Evolutionary conservation across 2,797 vertebrate genomes (phyloP).

Genomic region (Malacoctenus gilli): DNA sequence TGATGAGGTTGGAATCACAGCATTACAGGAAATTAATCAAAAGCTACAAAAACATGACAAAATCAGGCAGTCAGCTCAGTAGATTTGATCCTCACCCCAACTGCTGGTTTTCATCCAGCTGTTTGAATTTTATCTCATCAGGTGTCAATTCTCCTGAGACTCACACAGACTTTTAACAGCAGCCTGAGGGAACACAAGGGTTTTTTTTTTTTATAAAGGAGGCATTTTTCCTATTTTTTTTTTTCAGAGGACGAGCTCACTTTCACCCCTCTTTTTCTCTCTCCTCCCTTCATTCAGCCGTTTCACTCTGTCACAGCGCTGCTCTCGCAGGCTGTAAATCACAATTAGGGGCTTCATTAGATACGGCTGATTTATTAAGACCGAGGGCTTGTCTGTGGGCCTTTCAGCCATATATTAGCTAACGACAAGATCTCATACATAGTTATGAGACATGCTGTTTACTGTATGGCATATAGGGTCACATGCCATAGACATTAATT

Average conservation of each 20-base stretch:
- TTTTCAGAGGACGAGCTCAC: conserved; percentile 9
- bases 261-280: neutral
- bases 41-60: too few relatives aligned
- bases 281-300: conserved; percentile 10
- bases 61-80: too few relatives aligned
- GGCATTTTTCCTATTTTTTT: neutral
- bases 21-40: too few relatives aligned
- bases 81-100: too few relatives aligned
- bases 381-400: conserved; percentile 47
- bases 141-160: too few relatives aligned
- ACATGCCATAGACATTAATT: conserved; percentile 67
- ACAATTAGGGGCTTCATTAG: conserved; percentile 70
- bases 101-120: too few relatives aligned
- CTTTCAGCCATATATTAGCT: conserved; percentile 60
- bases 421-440: conserved; percentile 67
- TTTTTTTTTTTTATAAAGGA: conserved; percentile 47
- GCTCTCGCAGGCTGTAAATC: conserved; percentile 65
- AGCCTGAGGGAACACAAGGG: too few relatives aligned
- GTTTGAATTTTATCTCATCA: too few relatives aligned
- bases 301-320: conserved; percentile 31
- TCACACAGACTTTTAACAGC: too few relatives aligned
- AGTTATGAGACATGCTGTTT: conserved; percentile 71
- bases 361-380: conserved; percentile 71
- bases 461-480: conserved; percentile 61
- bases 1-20: too few relatives aligned